Base-by-base conservation (phyloP, 2,888 invertebrate species). In the Agriopis aurantiaria region DNA sequence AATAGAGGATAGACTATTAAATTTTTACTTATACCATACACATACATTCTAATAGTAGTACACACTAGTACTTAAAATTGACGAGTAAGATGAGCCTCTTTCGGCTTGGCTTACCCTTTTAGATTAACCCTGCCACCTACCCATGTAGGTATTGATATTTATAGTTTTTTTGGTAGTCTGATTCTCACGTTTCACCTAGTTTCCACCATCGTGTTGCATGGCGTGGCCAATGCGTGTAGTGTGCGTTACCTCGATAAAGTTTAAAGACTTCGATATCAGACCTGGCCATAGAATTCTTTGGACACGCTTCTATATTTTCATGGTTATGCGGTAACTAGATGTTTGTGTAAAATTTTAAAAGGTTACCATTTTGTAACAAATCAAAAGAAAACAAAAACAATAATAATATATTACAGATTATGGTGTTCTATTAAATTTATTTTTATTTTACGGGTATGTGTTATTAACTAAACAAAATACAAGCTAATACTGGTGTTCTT, bases 191-290 rank as follows among this genome's bases (percentile, higher is more conserved):
- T 46, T 43, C 48, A 67, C 63, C 66, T 51, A 62, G 66, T 66
- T 66, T 66, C 70, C 62, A 66, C 60, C 49, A 59, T 48, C 55
- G 51, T 23, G 59, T 63, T 71, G 45, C 63, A 67, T 67, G 66
- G 70, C 63, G 66, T 58, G 14, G 52, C 17, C 52, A 62, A 66
- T 55, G 41, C 11, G 61, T 51, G 53, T 61, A 55, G 41, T 41
- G 57, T 59, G 58, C 56, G 61, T 69, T 65, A 57, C 65, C 57
- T 61, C 65, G 45, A 65, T 64, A 49, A 57, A 59, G 40, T 63
- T 66, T 63, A 33, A 67, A 55, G 41, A 68, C 56, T 46, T 46
- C n/a, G 40, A 59, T 48, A 33, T 40, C 2, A 55, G 10, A 17
- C 43, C 11, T 11, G 11, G 46, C 10, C 1, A 43, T 52, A 48